These are phyloP conservation scores for Pollenia amentaria DNA, from an alignment of 2,888 invertebrate species.

Conservation along the genomic window DNA sequence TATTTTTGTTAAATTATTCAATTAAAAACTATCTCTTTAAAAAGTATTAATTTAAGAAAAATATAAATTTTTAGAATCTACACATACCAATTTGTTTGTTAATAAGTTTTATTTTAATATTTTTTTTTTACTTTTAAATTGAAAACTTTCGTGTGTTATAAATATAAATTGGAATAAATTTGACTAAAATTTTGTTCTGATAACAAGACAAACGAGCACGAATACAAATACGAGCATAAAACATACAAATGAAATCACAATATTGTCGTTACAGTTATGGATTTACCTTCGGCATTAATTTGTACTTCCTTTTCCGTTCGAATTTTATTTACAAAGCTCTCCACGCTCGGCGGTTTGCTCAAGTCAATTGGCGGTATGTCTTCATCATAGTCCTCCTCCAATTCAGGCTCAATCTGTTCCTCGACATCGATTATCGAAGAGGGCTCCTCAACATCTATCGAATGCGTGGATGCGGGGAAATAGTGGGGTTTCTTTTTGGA, in stretches of 20 bases:
- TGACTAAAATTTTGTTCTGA: slow-evolving; percentile 43
- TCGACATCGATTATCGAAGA: slow-evolving; percentile 72
- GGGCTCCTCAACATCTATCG: slow-evolving; percentile 74
- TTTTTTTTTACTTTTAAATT: slow-evolving; percentile 13
- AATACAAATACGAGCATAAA: slow-evolving; percentile 32
- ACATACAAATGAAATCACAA: slow-evolving; percentile 81
- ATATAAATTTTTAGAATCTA: slow-evolving; percentile 30
- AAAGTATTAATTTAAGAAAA: not conserved
- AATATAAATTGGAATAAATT: slow-evolving; percentile 19
- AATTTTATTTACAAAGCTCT: slow-evolving; percentile 80
- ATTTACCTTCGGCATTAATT: slow-evolving; percentile 81
- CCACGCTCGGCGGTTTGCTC: slow-evolving; percentile 79
- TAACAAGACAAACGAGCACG: slow-evolving; percentile 45
- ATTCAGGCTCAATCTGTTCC: slow-evolving; percentile 75
- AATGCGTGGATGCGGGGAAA: slow-evolving; percentile 76
- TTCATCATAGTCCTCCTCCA: slow-evolving; percentile 81
- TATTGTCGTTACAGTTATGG: slow-evolving; percentile 83
- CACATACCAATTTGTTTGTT: slow-evolving; percentile 49
- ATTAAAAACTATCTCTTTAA: not conserved
- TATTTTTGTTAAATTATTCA: not conserved
- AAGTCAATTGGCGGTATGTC: slow-evolving; percentile 81
- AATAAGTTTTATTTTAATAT: not conserved
- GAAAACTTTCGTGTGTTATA: slow-evolving; percentile 29
- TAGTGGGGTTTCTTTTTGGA: slow-evolving; percentile 77
- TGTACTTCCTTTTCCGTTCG: slow-evolving; percentile 81